A percentile compares a stretch with the other conserved stretches of the same genome.
Evolutionary conservation across 2,797 vertebrate species (phyloP).

Genomic region (Cirrhinus mrigala): DNA sequence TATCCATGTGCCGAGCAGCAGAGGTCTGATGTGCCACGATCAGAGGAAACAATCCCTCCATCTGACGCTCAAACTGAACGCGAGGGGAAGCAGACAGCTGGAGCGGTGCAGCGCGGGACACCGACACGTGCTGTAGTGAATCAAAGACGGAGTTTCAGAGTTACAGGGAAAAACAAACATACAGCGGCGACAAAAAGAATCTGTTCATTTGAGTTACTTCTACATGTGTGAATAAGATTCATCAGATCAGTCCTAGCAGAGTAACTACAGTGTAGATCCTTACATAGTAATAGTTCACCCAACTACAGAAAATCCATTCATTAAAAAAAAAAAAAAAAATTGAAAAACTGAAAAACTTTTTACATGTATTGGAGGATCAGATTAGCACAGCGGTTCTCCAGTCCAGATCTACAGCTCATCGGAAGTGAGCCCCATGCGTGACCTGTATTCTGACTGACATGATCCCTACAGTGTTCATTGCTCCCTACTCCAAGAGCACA

Average conservation of each 20-base stretch:
- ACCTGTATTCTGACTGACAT: too few relatives aligned
- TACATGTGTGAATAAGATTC: not conserved
- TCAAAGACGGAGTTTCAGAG: not conserved
- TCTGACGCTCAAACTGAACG: slow-evolving; percentile 53
- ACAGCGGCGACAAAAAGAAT: not conserved
- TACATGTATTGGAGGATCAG: too few relatives aligned
- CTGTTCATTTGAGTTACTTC: not conserved
- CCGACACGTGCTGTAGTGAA: not conserved
- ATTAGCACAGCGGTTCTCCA: too few relatives aligned
- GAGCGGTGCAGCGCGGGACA: not conserved
- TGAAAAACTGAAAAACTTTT: too few relatives aligned
- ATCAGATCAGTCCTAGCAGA: not conserved
- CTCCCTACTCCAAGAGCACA: too few relatives aligned
- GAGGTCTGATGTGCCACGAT: not conserved
- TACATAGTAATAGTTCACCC: not conserved
- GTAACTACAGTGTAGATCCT: not conserved
- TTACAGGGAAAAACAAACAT: not conserved
- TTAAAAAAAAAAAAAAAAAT: too few relatives aligned
- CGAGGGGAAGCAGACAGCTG: not conserved
- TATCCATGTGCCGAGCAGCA: slow-evolving; percentile 64
- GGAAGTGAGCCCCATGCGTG: too few relatives aligned
- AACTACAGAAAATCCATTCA: not conserved
- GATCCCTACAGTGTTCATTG: too few relatives aligned
- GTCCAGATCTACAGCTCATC: too few relatives aligned
- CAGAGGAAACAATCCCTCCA: slow-evolving; percentile 67